Percentiles rank a stretch among this genome's conserved stretches.
These are phyloP conservation scores for Apis cerana DNA, from an alignment of 1,140 invertebrate genomes.

Conservation along the genomic window DNA sequence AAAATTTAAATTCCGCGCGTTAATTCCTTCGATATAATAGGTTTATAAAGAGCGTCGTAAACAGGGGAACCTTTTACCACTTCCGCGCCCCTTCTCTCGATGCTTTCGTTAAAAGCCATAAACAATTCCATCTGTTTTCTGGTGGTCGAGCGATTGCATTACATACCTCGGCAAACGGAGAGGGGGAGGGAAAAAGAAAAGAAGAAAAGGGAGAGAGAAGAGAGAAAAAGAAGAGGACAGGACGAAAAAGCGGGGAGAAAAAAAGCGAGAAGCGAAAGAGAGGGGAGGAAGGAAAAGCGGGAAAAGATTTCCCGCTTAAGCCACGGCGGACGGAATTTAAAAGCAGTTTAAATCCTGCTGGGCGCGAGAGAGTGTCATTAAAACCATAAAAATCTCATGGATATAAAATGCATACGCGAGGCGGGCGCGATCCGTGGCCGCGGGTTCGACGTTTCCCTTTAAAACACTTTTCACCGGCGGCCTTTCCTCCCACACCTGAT, in stretches of 20 bases:
- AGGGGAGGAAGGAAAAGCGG: too few relatives aligned
- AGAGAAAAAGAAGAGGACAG: background rate
- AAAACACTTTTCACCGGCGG: slow-evolving; percentile 57
- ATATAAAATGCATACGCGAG: slow-evolving; percentile 31
- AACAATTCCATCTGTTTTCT: slow-evolving; percentile 33
- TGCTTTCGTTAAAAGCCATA: slow-evolving; percentile 15
- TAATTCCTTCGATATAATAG: slow-evolving; percentile 6
- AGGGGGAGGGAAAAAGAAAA: background rate
- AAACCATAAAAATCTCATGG: slow-evolving; percentile 50
- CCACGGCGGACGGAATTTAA: slow-evolving; percentile 27
- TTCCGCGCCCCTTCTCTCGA: background rate
- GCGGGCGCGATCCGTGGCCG: slow-evolving; percentile 12
- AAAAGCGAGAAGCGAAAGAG: too few relatives aligned
- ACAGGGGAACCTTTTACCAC: slow-evolving; percentile 11
- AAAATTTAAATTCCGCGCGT: slow-evolving; percentile 24
- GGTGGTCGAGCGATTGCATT: slow-evolving; percentile 4
- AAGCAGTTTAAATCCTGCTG: slow-evolving; percentile 49
- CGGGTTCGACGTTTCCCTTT: slow-evolving; percentile 58
- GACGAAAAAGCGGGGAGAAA: background rate
- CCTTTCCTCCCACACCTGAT: slow-evolving; percentile 32
- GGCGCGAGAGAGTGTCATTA: slow-evolving; percentile 45
- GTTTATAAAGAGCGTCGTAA: slow-evolving; percentile 20
- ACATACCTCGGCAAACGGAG: background rate
- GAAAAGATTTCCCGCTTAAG: slow-evolving; percentile 32
- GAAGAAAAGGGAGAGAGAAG: background rate